Evolutionary conservation across 2,113 vertebrate species (phyloP), one percentile per base, ranked within the genome.

Genomic region (Catharus fuscescens): DNA sequence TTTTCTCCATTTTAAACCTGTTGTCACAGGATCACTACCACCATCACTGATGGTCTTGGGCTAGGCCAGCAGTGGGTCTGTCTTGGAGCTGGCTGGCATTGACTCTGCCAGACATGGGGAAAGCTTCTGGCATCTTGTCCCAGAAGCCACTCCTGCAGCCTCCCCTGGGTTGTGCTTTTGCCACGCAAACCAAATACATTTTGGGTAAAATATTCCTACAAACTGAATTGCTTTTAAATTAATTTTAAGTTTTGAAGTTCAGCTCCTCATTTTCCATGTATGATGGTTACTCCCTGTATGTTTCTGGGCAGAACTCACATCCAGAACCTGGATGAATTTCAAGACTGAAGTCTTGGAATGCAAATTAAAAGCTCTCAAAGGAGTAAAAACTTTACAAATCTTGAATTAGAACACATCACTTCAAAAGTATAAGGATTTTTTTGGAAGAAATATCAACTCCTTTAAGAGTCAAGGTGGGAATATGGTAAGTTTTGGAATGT

Each of bases 61-160:
- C 47, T 62, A 8, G 8, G 34, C 56, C 64, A 50, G 40, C 7
- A 4, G 19, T 1, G 0, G 12, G 17, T 66, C 26, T 2, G 0
- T 24, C 53, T 57, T 53, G 14, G 18, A 81, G 20, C 26, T 5
- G 0, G 20, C 24, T 77, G 48, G 48, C 15, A 62, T 29, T 80
- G 47, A 12, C 5, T 57, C 7, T 34, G 1, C 53, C 2, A 0
- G 9, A 28, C 10, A 12, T 2, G 5, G 17, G 21, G 42, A 44
- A 71, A 34, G 13, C 15, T 48, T 71, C n/a, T 32, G 34, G 16
- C 5, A 40, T 17, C 40, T 82, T 69, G 34, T 83, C 28, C 44
- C 23, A 62, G 21, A 70, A 45, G 2, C 8, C 9, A 18, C 3
- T 8, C 24, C 48, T 67, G 2, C n/a, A 57, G 7, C 9, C 9